Evolutionary conservation across 2,888 invertebrate genomes (phyloP).

Genomic region (Stramonita haemastoma): DNA sequence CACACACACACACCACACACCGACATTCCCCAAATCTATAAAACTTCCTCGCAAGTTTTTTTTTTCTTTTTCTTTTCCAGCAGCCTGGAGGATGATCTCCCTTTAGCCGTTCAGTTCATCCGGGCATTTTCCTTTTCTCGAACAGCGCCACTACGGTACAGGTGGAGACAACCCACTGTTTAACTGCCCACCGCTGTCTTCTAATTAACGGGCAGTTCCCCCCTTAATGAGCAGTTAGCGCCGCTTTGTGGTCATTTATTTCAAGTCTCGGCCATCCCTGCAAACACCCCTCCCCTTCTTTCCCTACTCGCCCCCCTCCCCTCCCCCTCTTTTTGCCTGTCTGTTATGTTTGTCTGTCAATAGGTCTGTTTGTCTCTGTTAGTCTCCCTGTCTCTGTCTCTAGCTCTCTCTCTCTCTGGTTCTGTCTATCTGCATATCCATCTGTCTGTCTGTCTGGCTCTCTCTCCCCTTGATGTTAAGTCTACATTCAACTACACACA

Average conservation of each 20-base stretch:
- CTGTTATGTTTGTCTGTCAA: no score
- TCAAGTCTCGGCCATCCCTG: neutral
- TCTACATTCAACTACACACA: no score
- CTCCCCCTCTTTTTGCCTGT: no score
- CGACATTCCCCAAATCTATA: no score
- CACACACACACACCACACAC: neutral
- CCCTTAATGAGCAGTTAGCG: neutral
- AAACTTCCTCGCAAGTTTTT: no score
- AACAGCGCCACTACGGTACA: neutral
- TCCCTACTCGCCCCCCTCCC: neutral
- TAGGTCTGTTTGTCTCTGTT: no score
- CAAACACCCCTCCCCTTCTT: neutral
- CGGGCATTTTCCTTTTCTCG: neutral
- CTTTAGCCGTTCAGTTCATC: neutral
- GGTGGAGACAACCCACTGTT: neutral
- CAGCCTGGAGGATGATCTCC: neutral
- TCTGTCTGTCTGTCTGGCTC: no score
- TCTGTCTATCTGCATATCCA: no score
- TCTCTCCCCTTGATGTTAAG: no score
- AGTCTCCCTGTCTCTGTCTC: no score
- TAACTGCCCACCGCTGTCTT: constrained; percentile 25
- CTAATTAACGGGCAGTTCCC: constrained; percentile 18
- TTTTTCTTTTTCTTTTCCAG: no score
- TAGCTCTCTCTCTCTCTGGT: no score
- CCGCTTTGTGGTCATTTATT: neutral